These are phyloP conservation scores for Gallirallus australis DNA, from an alignment of 2,797 vertebrate species.

Conservation along the genomic window DNA sequence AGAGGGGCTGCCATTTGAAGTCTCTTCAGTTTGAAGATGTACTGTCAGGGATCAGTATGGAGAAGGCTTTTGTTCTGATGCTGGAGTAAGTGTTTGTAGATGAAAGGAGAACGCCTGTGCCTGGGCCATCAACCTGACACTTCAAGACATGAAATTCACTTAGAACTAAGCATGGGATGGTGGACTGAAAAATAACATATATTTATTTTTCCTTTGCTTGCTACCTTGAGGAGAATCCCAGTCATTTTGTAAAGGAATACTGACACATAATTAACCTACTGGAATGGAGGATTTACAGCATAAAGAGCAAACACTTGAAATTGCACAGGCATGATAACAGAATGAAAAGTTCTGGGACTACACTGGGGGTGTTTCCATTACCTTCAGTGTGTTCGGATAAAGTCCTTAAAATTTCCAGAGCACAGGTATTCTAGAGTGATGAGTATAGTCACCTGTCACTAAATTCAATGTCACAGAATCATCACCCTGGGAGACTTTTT, in stretches of 20 bases:
- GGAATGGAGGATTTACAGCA: background rate
- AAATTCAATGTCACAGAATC: background rate
- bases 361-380: background rate
- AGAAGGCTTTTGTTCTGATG: constrained; percentile 53
- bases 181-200: background rate
- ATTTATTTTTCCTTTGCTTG: constrained; percentile 1
- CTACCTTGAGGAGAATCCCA: background rate
- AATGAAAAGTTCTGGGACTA: background rate
- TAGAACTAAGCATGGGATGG: background rate
- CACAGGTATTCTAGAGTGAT: background rate
- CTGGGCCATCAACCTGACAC: constrained; percentile 34
- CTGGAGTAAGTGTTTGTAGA: constrained; percentile 32
- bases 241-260: background rate
- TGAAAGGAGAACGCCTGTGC: background rate
- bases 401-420: background rate
- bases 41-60: constrained; percentile 8
- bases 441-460: background rate
- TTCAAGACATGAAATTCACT: constrained; percentile 9
- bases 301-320: background rate
- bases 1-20: constrained; percentile 31
- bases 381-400: background rate
- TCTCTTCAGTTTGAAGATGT: constrained; percentile 11
- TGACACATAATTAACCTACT: background rate
- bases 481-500: background rate
- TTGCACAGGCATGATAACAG: background rate